Percentiles rank a stretch among this genome's conserved stretches.
Evolutionary conservation across 1,140 invertebrate species (phyloP).

Genomic region (Caenorhabditis brenneri): DNA sequence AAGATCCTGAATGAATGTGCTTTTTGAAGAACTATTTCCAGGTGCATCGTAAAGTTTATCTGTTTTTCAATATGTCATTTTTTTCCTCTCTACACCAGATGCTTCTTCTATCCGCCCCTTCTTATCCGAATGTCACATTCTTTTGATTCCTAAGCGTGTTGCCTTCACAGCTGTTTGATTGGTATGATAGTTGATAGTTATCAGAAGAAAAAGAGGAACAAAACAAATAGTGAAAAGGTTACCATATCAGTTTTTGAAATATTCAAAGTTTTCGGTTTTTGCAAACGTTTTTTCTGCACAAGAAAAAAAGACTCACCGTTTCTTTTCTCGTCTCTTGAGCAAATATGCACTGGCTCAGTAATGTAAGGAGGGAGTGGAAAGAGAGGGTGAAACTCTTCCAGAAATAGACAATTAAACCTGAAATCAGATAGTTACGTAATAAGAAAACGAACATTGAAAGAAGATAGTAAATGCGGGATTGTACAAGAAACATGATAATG

Average conservation of each 20-base stretch:
- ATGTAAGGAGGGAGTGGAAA: background rate
- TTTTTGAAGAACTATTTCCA: background rate
- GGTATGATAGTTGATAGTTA: background rate
- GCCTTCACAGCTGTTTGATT: constrained; percentile 14
- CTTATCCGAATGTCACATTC: constrained; percentile 21
- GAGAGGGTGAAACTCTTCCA: background rate
- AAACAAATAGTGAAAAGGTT: background rate
- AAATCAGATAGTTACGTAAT: background rate
- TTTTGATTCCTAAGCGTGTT: background rate
- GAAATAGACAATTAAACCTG: background rate
- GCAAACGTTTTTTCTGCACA: background rate
- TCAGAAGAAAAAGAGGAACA: background rate
- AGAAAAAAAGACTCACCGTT: constrained; percentile 11
- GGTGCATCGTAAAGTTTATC: constrained; percentile 26
- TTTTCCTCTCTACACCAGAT: constrained; percentile 1
- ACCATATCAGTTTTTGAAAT: constrained; percentile 1
- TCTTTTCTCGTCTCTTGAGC: constrained; percentile 4
- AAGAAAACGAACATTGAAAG: background rate
- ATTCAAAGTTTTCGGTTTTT: background rate
- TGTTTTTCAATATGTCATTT: background rate
- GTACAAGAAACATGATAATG: constrained; percentile 36
- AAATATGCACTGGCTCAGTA: background rate
- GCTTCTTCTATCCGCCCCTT: background rate
- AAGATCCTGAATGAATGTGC: background rate
- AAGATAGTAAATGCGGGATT: constrained; percentile 7